Evolutionary conservation across 2,113 vertebrate species (phyloP).

Genomic region (Hemiprocne comata): DNA sequence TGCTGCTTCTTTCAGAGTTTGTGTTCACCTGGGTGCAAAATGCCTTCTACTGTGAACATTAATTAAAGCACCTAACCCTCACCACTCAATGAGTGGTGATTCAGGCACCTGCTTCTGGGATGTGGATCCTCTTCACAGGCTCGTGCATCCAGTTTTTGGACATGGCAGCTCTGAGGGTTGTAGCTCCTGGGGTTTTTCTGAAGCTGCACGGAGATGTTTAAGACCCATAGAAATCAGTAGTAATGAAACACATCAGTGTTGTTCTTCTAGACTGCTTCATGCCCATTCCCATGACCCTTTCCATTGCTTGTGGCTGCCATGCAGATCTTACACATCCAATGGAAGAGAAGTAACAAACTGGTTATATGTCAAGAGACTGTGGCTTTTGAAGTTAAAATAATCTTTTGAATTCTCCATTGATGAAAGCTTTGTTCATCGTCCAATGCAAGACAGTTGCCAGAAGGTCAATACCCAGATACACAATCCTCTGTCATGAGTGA

Average conservation of each 20-base stretch:
- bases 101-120: neutral
- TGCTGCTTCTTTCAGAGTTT: neutral
- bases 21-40: neutral
- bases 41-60: neutral
- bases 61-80: neutral
- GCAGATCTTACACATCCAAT: neutral
- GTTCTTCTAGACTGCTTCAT: neutral
- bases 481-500: neutral
- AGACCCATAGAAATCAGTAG: neutral
- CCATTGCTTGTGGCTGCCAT: neutral
- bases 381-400: neutral
- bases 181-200: neutral
- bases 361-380: neutral
- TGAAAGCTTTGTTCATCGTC: neutral
- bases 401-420: neutral
- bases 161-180: neutral
- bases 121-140: neutral
- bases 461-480: neutral
- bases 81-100: neutral
- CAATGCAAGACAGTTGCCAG: neutral
- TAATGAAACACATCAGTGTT: neutral
- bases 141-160: neutral
- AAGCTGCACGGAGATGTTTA: neutral
- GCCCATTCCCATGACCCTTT: neutral
- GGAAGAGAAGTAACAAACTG: neutral